phyloP scores from a whole-genome alignment of 2,888 invertebrate species.

The Lingula anatina region DNA sequence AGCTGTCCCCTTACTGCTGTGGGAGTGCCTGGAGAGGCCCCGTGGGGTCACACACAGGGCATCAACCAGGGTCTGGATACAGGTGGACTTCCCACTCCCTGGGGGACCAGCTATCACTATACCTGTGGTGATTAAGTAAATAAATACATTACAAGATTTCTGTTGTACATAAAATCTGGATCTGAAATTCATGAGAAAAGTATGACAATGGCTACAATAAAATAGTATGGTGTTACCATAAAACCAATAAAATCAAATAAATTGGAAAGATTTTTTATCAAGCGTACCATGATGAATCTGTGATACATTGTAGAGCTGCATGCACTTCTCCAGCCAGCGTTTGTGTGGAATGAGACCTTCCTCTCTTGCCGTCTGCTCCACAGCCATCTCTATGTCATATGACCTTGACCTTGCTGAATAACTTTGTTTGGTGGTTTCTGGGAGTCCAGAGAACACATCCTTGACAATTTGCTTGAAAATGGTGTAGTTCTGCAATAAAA shows the following conservation, averaged over 20 bases:
- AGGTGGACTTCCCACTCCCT: slow-evolving; percentile 49
- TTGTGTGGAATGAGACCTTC: slow-evolving; percentile 41
- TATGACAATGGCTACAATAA: no score
- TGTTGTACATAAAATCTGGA: no score
- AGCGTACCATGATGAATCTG: slow-evolving; percentile 43
- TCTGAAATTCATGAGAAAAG: no score
- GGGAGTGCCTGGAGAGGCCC: slow-evolving; percentile 29
- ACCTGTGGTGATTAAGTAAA: no score
- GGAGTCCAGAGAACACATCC: slow-evolving; percentile 44
- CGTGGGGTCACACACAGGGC: slow-evolving; percentile 35
- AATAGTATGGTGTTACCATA: background rate
- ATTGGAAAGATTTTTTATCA: background rate
- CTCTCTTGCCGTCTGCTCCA: slow-evolving; percentile 35
- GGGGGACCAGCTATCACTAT: slow-evolving; percentile 50
- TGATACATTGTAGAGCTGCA: slow-evolving; percentile 45
- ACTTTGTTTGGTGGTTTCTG: slow-evolving; percentile 28
- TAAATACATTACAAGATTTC: no score
- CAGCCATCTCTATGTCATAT: slow-evolving; percentile 32
- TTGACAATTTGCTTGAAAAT: slow-evolving; percentile 41
- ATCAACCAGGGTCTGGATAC: slow-evolving; percentile 45
- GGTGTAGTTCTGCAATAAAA: slow-evolving; percentile 27
- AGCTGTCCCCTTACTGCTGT: slow-evolving; percentile 19
- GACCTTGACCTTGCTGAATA: slow-evolving; percentile 26
- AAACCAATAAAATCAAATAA: background rate
- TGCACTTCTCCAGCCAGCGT: slow-evolving; percentile 46